Evolutionary conservation across 2,113 vertebrate species (phyloP), one percentile per base, ranked within the genome.

Genomic region (Coreoperca whiteheadi): DNA sequence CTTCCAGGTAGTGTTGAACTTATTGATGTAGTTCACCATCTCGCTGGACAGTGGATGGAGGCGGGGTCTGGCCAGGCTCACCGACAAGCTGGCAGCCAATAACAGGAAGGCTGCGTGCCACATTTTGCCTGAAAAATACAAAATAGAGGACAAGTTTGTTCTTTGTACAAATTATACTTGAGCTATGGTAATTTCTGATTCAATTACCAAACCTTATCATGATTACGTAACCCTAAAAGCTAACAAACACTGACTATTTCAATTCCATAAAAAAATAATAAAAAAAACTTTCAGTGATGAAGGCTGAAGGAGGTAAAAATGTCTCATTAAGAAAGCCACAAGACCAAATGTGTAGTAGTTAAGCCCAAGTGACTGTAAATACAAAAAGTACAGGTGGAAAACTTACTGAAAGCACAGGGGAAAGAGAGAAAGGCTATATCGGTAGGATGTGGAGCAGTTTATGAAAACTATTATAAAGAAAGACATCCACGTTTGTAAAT

Each of bases 1-100:
- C 95, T 89, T 95, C 98, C 98, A 99, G 2, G 98, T 98, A 3
- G 96, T 97, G 93, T 99, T 99, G 25, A 93, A 82, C 57, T 98
- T 97, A 88, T 99, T 99, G 88, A 99, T 94, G 66, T 96, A 96
- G 92, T 97, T 96, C 83, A 99, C 91, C 96, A 99, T 92, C 25
- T 98, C 97, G 0, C 46, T 87, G 0, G 97, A 97, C 82, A 98
- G 91, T 0, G 96, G 94, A 4, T 90, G 81, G 18, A 97, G 91
- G 43, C 32, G 74, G 3, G 95, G 95, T 46, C 92, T 1, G 66
- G 92, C 95, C 90, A 93, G 90, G 83, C 95, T 95, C 10, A 84
- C 67, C 0, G 95, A 74, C 0, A 96, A 90, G 63, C 89, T 92
- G 56, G 92, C 91, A 88, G 97, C 90, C 75, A 96, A 61, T 4